Percentiles rank a stretch among this genome's conserved stretches.
These are phyloP conservation scores for Enteromius viviparus DNA, from an alignment of 2,797 vertebrate species.

Conservation along the genomic window DNA sequence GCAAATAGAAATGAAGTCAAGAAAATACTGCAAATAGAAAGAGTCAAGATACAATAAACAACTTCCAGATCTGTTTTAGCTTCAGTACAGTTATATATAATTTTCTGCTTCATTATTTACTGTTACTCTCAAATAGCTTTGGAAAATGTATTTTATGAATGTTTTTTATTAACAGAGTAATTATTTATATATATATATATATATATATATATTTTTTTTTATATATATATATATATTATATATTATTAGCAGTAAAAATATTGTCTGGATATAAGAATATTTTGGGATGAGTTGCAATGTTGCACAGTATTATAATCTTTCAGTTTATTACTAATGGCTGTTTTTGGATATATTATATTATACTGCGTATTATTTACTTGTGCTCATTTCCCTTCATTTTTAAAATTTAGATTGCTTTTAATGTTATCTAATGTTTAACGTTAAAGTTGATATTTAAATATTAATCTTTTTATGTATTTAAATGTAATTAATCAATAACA, in stretches of 20 bases:
- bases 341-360: not conserved
- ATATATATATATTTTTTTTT: too few species aligned
- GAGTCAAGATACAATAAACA: conserved; percentile 19
- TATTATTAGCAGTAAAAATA: not conserved
- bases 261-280: too few species aligned
- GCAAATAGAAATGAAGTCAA: conserved; percentile 40
- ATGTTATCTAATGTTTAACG: not conserved
- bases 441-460: not conserved
- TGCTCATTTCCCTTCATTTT: not conserved
- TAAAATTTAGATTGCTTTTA: not conserved
- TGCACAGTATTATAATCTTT: not conserved
- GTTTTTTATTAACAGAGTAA: too few species aligned
- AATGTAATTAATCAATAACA: not conserved
- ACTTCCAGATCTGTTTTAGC: conserved; percentile 24
- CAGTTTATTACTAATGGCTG: not conserved
- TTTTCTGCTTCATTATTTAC: not conserved
- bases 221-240: too few species aligned
- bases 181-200: too few species aligned
- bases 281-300: not conserved
- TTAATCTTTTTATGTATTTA: not conserved
- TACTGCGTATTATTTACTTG: not conserved
- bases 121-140: not conserved
- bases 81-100: not conserved
- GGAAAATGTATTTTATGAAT: not conserved
- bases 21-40: conserved; percentile 32